These are phyloP conservation scores for Scarus forsteni DNA, from an alignment of 2,797 vertebrate species.

Conservation along the genomic window DNA sequence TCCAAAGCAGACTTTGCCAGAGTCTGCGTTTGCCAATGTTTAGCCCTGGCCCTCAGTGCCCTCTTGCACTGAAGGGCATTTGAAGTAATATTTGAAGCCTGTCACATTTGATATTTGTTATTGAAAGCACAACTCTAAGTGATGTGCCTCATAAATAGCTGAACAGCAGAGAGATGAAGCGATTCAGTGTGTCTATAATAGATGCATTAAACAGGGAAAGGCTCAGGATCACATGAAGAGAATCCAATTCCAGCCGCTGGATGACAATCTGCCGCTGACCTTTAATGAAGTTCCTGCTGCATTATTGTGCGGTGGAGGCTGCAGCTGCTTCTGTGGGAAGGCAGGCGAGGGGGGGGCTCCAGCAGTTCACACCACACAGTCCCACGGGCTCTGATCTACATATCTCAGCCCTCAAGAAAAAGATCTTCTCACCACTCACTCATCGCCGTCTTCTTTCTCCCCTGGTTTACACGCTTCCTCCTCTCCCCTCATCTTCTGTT, in stretches of 20 bases:
- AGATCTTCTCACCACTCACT: constrained; percentile 47
- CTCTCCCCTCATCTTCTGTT: constrained; percentile 17
- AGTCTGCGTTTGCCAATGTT: not conserved
- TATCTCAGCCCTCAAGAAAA: constrained; percentile 61
- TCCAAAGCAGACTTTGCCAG: not conserved
- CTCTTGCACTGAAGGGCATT: not conserved
- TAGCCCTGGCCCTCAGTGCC: not conserved
- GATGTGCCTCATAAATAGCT: not conserved
- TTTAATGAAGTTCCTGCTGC: constrained; percentile 39
- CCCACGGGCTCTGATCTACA: constrained; percentile 70
- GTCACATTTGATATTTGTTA: not conserved
- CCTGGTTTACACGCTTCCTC: constrained; percentile 1
- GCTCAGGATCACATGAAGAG: not conserved
- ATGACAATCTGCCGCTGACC: constrained; percentile 34
- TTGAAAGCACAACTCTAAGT: not conserved
- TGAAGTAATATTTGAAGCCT: not conserved
- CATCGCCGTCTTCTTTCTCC: constrained; percentile 8
- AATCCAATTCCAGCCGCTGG: constrained; percentile 2
- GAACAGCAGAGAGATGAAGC: not conserved
- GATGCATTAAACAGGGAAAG: not conserved
- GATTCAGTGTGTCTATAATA: not conserved
- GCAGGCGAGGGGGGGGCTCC: not conserved
- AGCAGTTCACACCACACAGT: constrained; percentile 40
- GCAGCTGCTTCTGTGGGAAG: constrained; percentile 13
- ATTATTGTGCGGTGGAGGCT: constrained; percentile 18